These are phyloP conservation scores for Xyrichtys novacula DNA, from an alignment of 2,797 vertebrate genomes.

Conservation along the genomic window DNA sequence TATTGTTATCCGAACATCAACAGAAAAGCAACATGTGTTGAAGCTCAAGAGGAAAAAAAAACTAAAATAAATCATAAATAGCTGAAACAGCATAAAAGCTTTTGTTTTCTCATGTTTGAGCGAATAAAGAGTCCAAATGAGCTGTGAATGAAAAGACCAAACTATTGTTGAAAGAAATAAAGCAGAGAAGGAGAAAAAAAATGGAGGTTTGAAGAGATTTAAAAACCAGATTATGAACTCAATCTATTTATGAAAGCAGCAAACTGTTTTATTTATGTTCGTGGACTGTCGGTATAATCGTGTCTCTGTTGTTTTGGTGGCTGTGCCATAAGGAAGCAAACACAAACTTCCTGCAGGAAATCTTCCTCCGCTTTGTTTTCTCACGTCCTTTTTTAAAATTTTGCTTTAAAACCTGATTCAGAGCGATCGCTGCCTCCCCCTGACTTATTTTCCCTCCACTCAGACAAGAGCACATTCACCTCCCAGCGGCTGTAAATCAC, in stretches of 20 bases:
- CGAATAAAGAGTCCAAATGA: not conserved
- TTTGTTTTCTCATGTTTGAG: not conserved
- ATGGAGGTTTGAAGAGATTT: not conserved
- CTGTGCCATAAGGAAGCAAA: too few relatives aligned
- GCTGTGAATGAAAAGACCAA: slow-evolving; percentile 1
- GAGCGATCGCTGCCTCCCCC: not conserved
- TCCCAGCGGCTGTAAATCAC: slow-evolving; percentile 34
- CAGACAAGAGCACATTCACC: slow-evolving; percentile 7
- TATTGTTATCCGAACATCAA: not conserved
- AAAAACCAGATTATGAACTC: too few relatives aligned
- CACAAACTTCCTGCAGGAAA: not conserved
- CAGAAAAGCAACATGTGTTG: not conserved
- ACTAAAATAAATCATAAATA: too few relatives aligned
- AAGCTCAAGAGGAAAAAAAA: not conserved
- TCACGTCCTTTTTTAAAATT: not conserved
- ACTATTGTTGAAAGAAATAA: slow-evolving; percentile 6
- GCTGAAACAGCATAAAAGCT: not conserved
- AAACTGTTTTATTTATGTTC: too few relatives aligned
- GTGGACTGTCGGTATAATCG: too few relatives aligned
- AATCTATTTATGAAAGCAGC: too few relatives aligned
- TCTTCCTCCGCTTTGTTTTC: not conserved
- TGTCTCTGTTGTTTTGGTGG: too few relatives aligned
- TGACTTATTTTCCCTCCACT: not conserved
- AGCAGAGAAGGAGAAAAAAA: not conserved
- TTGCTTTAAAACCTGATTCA: slow-evolving; percentile 1